A percentile compares a stretch with the other conserved stretches of the same genome.
phyloP scores from a whole-genome alignment of 2,797 vertebrate species.

The Cirrhinus mrigala region DNA sequence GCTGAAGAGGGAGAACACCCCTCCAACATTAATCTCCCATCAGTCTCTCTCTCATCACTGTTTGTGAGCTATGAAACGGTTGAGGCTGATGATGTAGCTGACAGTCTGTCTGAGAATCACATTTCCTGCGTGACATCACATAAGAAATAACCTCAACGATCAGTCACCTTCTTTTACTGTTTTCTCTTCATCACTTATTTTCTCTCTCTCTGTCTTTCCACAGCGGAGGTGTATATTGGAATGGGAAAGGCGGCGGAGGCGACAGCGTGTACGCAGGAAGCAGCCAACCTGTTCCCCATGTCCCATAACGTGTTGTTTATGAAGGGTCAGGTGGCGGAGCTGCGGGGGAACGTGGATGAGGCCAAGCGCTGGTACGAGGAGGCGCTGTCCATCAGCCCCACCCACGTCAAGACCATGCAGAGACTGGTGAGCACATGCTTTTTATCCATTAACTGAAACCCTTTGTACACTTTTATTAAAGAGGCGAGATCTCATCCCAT shows the following conservation, averaged over 20 bases:
- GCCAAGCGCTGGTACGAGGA: conserved; percentile 98
- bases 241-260: conserved; percentile 95
- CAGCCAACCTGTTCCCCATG: conserved; percentile 94
- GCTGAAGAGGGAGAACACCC: background rate
- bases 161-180: background rate
- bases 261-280: conserved; percentile 95
- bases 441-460: background rate
- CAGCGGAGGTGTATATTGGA: conserved; percentile 97
- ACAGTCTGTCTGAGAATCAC: conserved; percentile 22
- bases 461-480: background rate
- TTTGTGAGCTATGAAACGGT: conserved; percentile 8
- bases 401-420: conserved; percentile 99
- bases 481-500: background rate
- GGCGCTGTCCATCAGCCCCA: conserved; percentile 97
- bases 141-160: conserved; percentile 12
- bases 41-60: conserved; percentile 37
- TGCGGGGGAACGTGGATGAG: conserved; percentile 91
- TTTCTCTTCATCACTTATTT: conserved; percentile 8
- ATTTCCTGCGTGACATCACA: conserved; percentile 23
- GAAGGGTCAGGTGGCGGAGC: conserved; percentile 95
- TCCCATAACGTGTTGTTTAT: conserved; percentile 97
- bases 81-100: background rate
- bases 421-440: conserved; percentile 86
- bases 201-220: conserved; percentile 15
- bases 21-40: conserved; percentile 31